These are phyloP conservation scores for Halichoeres trimaculatus DNA, from an alignment of 2,113 vertebrate genomes.

Conservation along the genomic window DNA sequence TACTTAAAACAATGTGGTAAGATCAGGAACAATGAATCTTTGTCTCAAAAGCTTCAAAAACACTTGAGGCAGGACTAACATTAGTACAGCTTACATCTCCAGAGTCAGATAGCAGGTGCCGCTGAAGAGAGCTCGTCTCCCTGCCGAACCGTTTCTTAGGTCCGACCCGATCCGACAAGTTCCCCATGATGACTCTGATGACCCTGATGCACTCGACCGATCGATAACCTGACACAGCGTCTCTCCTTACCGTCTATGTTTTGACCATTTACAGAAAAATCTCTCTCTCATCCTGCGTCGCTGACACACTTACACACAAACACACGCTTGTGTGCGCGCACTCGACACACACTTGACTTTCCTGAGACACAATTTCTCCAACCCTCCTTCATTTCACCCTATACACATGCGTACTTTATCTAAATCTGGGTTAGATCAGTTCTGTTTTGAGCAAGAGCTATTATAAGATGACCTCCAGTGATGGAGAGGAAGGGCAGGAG, in stretches of 20 bases:
- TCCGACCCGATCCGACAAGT: conserved; percentile 76
- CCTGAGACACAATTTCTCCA: conserved; percentile 52
- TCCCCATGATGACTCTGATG: conserved; percentile 76
- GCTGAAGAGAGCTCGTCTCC: conserved; percentile 73
- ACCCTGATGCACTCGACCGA: conserved; percentile 40
- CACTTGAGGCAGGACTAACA: neutral
- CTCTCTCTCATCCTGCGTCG: conserved; percentile 65
- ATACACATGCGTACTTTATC: conserved; percentile 31
- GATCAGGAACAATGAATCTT: neutral
- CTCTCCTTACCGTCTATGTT: conserved; percentile 26
- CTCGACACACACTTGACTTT: conserved; percentile 58
- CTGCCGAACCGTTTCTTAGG: conserved; percentile 70
- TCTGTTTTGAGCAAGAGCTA: conserved; percentile 76
- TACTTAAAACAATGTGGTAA: neutral
- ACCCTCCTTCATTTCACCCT: conserved; percentile 8
- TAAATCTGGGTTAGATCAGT: conserved; percentile 80
- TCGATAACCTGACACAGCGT: conserved; percentile 24
- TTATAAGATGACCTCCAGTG: conserved; percentile 78
- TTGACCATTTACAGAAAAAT: conserved; percentile 48
- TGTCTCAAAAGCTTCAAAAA: conserved; percentile 2
- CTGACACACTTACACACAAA: conserved; percentile 73
- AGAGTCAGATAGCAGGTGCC: conserved; percentile 79
- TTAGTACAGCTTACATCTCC: conserved; percentile 76
- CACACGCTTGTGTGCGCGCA: too few species aligned
- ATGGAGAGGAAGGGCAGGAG: conserved; percentile 60